Conservation (phyloP, 2,113 vertebrate genomes). For the Chaetops frenatus region DNA sequence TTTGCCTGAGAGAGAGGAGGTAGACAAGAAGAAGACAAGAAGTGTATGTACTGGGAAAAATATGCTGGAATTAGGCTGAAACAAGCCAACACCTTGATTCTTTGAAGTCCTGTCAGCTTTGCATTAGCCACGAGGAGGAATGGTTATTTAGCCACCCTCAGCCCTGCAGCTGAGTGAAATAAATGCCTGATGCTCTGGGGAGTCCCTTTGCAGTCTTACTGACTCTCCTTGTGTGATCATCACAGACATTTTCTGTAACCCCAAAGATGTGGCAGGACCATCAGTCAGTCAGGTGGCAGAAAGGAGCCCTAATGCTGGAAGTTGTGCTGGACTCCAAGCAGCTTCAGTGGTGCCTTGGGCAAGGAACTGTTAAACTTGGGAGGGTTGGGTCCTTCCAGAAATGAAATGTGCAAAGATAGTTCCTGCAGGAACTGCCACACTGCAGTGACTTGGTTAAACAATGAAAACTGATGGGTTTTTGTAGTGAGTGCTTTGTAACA, state of each 20-base stretch:
- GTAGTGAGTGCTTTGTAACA: constrained; percentile 31
- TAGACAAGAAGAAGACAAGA: not conserved
- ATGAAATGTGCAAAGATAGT: not conserved
- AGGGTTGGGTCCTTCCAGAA: not conserved
- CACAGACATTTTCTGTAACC: not conserved
- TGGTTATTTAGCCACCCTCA: not conserved
- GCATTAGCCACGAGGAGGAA: not conserved
- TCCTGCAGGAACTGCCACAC: not conserved
- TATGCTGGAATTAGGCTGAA: not conserved
- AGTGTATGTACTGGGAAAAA: not conserved
- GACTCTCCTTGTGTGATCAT: not conserved
- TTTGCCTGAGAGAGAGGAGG: not conserved
- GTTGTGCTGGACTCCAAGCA: not conserved
- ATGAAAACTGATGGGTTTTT: constrained; percentile 23
- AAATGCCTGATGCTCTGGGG: not conserved
- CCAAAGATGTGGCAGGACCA: not conserved
- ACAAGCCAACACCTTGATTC: not conserved
- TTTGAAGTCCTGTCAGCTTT: not conserved
- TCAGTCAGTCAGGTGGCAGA: not conserved
- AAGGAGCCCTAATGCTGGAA: not conserved
- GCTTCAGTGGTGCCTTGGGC: not conserved
- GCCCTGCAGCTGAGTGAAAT: not conserved
- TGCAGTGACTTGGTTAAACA: constrained; percentile 32
- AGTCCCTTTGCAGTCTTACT: not conserved
- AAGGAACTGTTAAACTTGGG: not conserved